Evolutionary conservation across 2,797 vertebrate genomes (phyloP), one percentile per base, ranked within the genome.

Genomic region (Platalea minor): DNA sequence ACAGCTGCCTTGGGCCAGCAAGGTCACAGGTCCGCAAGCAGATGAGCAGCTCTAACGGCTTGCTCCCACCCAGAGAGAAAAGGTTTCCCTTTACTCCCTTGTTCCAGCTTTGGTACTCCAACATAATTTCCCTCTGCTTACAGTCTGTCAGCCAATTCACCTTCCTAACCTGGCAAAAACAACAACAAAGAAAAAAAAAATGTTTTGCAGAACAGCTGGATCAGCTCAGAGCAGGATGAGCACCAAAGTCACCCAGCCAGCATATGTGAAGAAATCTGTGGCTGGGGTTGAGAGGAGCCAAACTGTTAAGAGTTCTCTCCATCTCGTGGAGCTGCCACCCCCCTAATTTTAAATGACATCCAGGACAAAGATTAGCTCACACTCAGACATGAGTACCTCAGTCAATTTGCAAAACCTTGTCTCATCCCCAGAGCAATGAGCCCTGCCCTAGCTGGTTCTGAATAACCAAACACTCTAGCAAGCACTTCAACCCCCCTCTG

Each of bases 201-300:
- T 1, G 0, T 59, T 93, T 46, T 35, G 48, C 1, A 2, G n/a
- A 81, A 67, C 53, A 26, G 64, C 60, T 67, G 54, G 43, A 50
- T 69, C 77, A 75, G 37, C 46, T 88, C 35, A 35, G 20, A 92
- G 59, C 75, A 74, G 25, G n/a, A 70, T 18, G 8, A 85, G 77
- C 57, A 60, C 26, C 1, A 0, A 74, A 72, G 59, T 73, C 83
- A 76, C 14, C 8, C 54, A 59, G 39, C 11, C 74, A 61, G 54
- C 41, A 31, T 2, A 78, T 0, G 0, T 0, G 0, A 89, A 59
- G 61, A 87, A 87, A 90, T 23, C 26, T 19, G 53, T 8, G 18
- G 16, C 63, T 50, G 48, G 16, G 28, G 15, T 46, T 65, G 43
- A 85, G 46, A 64, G 26, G 11, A 83, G 28, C 7, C 8, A 54